phyloP scores from a whole-genome alignment of 1,140 invertebrate species.

The Penaeus indicus region DNA sequence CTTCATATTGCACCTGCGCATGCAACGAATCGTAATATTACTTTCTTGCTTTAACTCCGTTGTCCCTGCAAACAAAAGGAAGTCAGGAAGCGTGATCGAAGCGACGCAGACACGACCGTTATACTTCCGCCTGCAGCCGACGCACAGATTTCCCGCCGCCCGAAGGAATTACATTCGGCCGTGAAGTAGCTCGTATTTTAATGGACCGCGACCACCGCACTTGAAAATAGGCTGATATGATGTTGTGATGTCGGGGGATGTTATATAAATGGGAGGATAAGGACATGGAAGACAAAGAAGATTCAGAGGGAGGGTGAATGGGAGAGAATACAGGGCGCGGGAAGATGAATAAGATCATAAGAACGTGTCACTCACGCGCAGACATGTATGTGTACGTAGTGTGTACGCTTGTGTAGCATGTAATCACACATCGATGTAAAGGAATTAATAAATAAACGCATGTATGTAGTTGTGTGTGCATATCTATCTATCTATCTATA shows the following conservation, averaged over 20 bases:
- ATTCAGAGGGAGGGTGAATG: not conserved
- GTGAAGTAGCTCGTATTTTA: too few relatives aligned
- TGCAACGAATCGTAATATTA: too few relatives aligned
- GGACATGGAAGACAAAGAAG: not conserved
- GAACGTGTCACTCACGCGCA: not conserved
- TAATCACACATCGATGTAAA: not conserved
- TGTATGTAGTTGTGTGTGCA: not conserved
- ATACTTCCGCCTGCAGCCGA: too few relatives aligned
- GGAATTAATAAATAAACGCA: not conserved
- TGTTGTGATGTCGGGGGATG: not conserved
- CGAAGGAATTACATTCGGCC: too few relatives aligned
- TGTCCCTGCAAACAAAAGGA: too few relatives aligned
- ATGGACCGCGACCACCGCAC: too few relatives aligned
- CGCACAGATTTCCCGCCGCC: too few relatives aligned
- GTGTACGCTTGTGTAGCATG: not conserved
- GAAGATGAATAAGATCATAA: not conserved
- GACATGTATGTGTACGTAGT: not conserved
- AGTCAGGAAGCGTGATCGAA: too few relatives aligned
- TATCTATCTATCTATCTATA: not conserved
- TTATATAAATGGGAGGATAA: not conserved
- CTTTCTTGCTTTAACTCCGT: too few relatives aligned
- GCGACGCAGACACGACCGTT: too few relatives aligned
- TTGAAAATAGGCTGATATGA: too few relatives aligned
- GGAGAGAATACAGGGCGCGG: not conserved
- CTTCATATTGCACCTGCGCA: too few relatives aligned